Base-by-base conservation (phyloP, 2,797 vertebrate genomes). In the Diplodus puntazzo region DNA sequence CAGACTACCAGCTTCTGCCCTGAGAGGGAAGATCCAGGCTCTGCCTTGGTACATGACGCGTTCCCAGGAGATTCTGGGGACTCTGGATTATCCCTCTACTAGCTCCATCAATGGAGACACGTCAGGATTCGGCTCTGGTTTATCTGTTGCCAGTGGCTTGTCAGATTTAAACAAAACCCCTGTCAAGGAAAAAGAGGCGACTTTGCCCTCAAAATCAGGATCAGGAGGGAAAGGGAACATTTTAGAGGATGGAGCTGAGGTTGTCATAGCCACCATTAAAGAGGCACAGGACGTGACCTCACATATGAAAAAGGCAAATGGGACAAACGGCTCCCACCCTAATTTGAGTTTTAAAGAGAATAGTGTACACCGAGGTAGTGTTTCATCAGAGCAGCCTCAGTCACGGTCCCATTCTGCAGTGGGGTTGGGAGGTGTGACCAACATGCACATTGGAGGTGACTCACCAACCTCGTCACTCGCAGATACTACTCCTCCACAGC, bases 11-110 rank as follows among this genome's bases (percentile, higher is more conserved):
- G 96, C 95, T 13, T 95, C 95, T 46, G 95, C 94, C 27, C 80
- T 96, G 30, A 92, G 95, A 82, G 95, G 95, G 18, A 95, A 92
- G 87, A 96, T 96, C 74, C 95, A 96, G 86, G 93, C 94, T 80
- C 89, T 96, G 68, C 96, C 96, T n/a, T 96, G 95, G 95, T 96
- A 96, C 87, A 95, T 96, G 92, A 96, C 95, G 27, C 93, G 95
- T 55, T 96, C 95, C 59, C 95, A 96, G 76, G 96, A 96, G 88
- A 95, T 95, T 82, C 88, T 96, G 48, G 94, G 95, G 70, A 95
- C 94, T 71, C 68, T 94, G 46, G 95, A 95, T 81, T 94, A 96
- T 82, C 93, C 94, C 10, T 94, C 92, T 16, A 92, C 85, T 0
- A 93, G 89, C 82, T 94, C 94, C 60, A 92, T 95, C 72, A 94